Evolutionary conservation across 2,888 invertebrate genomes (phyloP).

Genomic region (Tinea pellionella): DNA sequence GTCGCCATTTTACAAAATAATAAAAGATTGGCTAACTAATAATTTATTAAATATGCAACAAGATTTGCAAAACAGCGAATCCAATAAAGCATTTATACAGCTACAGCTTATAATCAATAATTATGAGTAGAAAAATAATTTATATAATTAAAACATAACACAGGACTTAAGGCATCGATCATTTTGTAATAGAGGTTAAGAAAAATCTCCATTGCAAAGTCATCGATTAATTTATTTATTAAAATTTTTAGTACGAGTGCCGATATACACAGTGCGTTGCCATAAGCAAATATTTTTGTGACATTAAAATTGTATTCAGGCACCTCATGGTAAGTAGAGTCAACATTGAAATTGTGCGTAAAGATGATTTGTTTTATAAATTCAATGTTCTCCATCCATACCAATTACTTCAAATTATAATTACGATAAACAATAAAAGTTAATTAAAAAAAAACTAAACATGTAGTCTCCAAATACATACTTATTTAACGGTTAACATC

Average conservation of each 20-base stretch:
- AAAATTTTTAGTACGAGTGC: background rate
- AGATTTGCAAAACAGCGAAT: constrained; percentile 39
- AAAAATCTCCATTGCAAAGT: background rate
- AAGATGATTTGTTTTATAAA: background rate
- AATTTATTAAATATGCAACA: constrained; percentile 38
- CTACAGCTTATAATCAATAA: constrained; percentile 33
- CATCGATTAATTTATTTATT: background rate
- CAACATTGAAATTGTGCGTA: background rate
- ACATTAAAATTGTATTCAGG: constrained; percentile 35
- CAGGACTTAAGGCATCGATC: background rate
- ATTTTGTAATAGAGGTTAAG: background rate
- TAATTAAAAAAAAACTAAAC: background rate
- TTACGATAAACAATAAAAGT: background rate
- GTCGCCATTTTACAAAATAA: constrained; percentile 3
- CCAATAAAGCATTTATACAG: constrained; percentile 55
- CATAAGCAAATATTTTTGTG: constrained; percentile 38
- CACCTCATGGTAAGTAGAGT: constrained; percentile 28
- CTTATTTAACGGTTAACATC: too few relatives aligned
- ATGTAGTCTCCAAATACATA: too few relatives aligned
- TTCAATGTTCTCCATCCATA: background rate
- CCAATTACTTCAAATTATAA: background rate
- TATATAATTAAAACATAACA: constrained; percentile 38
- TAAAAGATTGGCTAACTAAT: constrained; percentile 51
- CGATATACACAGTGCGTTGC: constrained; percentile 42
- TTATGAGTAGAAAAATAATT: constrained; percentile 48